Evolutionary conservation across 2,113 vertebrate genomes (phyloP).

Genomic region (Tragelaphus scriptus): DNA sequence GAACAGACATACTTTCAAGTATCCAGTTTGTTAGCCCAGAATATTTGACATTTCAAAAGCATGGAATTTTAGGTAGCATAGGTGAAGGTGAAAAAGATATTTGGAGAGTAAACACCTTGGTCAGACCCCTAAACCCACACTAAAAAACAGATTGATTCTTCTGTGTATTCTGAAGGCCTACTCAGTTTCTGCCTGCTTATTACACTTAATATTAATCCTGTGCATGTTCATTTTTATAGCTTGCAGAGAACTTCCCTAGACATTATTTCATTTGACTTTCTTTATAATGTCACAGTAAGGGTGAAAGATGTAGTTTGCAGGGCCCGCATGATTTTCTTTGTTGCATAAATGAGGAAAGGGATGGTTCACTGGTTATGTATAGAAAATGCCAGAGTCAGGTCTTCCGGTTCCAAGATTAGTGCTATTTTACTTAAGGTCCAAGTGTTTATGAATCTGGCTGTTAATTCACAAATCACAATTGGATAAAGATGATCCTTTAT

Average conservation of each 20-base stretch:
- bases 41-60: not conserved
- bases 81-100: not conserved
- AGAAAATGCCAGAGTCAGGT: not conserved
- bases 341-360: not conserved
- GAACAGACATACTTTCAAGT: not conserved
- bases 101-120: not conserved
- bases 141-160: not conserved
- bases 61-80: not conserved
- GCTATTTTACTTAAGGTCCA: not conserved
- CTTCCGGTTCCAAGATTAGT: not conserved
- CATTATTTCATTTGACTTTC: slow-evolving; percentile 35
- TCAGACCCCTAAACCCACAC: not conserved
- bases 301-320: not conserved
- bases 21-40: not conserved
- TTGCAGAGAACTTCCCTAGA: not conserved
- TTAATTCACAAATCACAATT: not conserved
- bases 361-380: not conserved
- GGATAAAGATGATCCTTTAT: not conserved
- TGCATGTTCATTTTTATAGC: not conserved
- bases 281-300: not conserved
- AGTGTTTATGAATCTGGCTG: not conserved
- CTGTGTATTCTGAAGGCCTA: not conserved
- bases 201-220: slow-evolving; percentile 27
- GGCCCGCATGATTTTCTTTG: not conserved
- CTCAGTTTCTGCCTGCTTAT: not conserved